Conservation (phyloP, 1,140 invertebrate genomes). For the Marisa cornuarietis region DNA sequence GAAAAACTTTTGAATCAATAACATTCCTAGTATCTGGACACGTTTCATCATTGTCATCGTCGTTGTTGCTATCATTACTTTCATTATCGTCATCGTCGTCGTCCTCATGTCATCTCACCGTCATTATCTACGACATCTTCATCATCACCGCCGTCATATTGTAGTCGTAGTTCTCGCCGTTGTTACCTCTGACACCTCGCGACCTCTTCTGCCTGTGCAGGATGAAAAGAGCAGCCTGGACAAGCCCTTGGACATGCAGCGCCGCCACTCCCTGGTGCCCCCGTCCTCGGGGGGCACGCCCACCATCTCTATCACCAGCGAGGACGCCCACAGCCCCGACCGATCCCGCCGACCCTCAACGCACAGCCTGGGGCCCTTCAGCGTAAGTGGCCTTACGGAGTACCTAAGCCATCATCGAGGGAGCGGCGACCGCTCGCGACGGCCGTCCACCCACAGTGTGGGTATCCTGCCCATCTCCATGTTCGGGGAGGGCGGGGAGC, state of each 20-base stretch:
- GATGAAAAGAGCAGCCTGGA: conserved; percentile 53
- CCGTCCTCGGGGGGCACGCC: conserved; percentile 38
- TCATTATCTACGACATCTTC: background rate
- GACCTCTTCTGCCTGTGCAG: conserved; percentile 23
- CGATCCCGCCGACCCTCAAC: conserved; percentile 53
- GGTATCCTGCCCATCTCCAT: conserved; percentile 57
- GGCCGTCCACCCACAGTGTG: conserved; percentile 58
- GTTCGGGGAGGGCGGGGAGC: conserved; percentile 57
- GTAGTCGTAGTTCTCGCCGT: background rate
- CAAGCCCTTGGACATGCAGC: conserved; percentile 41
- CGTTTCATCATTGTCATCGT: background rate
- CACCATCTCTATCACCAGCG: conserved; percentile 54
- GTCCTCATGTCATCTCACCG: background rate
- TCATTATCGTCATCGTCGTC: background rate
- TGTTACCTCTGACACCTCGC: background rate
- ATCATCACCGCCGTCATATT: background rate
- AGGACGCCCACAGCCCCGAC: conserved; percentile 50
- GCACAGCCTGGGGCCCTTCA: conserved; percentile 58
- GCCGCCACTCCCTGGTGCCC: conserved; percentile 56
- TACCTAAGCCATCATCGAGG: conserved; percentile 42
- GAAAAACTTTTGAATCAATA: background rate
- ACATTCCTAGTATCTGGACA: background rate
- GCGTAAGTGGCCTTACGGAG: conserved; percentile 59
- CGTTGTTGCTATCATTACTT: background rate
- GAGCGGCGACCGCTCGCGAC: conserved; percentile 30